Evolutionary conservation across 2,797 vertebrate species (phyloP), one percentile per base, ranked within the genome.

Genomic region (Selene dorsalis): DNA sequence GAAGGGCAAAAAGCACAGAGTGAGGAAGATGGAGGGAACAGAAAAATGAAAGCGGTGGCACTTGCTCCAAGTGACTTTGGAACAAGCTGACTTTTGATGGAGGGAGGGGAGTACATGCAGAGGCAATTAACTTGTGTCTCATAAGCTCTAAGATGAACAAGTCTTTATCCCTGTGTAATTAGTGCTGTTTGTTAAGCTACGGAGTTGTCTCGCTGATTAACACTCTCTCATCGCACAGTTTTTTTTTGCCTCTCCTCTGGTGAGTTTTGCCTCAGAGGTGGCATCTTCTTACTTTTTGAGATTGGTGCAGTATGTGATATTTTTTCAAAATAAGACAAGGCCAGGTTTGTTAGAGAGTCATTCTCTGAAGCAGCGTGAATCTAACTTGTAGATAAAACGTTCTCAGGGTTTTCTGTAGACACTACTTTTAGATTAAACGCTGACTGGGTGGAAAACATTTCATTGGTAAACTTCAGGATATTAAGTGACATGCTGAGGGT

Each of bases 141-240:
- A 45, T 94, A 95, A 95, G 92, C 93, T 79, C 83, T 85, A 86
- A 89, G 92, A 94, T 93, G 93, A 94, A 92, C 92, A 93, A 83
- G 94, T 85, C 93, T 93, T 94, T 91, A 94, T 94, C 87, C 92
- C 80, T 38, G 82, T 93, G 90, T 95, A 95, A 95, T 95, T 95
- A 94, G 92, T 73, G 74, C 85, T 92, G 94, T 95, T 94, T 95
- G 92, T 94, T 90, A 94, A 94, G 92, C 90, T 90, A 82, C 85
- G 70, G 84, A 89, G 89, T 89, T 88, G 89, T 87, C 59, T 71
- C 62, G 43, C 85, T 91, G 92, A 94, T 94, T 93, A 92, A 88
- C 87, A 67, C 66, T 73, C 63, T 64, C 78, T 81, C 83, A 79
- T 84, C 73, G 77, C 69, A 66, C 78, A 18, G 75, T 32, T 69